Percentiles rank a stretch among this genome's conserved stretches.
phyloP scores from a whole-genome alignment of 92 coral and sea anemone species.

The Siderastrea siderea region DNA sequence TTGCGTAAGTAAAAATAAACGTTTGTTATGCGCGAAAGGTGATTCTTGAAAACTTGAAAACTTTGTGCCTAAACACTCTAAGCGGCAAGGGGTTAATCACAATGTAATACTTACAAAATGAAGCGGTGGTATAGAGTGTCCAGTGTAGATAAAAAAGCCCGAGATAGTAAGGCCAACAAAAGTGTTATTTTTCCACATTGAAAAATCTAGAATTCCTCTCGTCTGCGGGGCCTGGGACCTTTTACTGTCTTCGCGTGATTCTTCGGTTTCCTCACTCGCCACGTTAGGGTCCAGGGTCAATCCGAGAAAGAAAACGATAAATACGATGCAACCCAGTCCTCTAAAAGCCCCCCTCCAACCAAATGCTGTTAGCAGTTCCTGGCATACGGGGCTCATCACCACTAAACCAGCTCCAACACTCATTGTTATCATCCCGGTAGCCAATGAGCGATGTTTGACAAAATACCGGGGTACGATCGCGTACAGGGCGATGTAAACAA shows the following conservation, averaged over 20 bases:
- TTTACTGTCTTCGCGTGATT: not conserved
- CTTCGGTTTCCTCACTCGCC: slow-evolving; percentile 6
- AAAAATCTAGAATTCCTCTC: slow-evolving; percentile 28
- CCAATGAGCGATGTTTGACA: slow-evolving; percentile 38
- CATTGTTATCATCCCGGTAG: slow-evolving; percentile 51
- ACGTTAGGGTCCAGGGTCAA: slow-evolving; percentile 30
- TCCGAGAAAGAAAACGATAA: slow-evolving; percentile 7
- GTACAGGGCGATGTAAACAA: slow-evolving; percentile 42
- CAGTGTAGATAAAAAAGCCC: not conserved
- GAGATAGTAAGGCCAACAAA: slow-evolving; percentile 6
- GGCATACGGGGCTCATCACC: slow-evolving; percentile 53
- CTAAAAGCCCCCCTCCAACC: slow-evolving; percentile 60
- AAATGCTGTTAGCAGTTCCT: slow-evolving; percentile 34
- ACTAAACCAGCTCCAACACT: slow-evolving; percentile 47
- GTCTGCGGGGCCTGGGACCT: not conserved
- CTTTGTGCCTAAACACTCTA: no score
- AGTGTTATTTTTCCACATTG: slow-evolving; percentile 46
- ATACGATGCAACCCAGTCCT: slow-evolving; percentile 10
- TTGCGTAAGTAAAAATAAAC: not conserved
- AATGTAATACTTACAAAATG: slow-evolving; percentile 42
- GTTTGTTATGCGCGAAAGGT: no score
- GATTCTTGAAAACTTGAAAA: no score
- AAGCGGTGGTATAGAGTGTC: slow-evolving; percentile 15
- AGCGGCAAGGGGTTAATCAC: no score
- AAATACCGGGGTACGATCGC: slow-evolving; percentile 58